phyloP scores from a whole-genome alignment of 2,888 invertebrate species.

The Euspilapteryx auroguttella region DNA sequence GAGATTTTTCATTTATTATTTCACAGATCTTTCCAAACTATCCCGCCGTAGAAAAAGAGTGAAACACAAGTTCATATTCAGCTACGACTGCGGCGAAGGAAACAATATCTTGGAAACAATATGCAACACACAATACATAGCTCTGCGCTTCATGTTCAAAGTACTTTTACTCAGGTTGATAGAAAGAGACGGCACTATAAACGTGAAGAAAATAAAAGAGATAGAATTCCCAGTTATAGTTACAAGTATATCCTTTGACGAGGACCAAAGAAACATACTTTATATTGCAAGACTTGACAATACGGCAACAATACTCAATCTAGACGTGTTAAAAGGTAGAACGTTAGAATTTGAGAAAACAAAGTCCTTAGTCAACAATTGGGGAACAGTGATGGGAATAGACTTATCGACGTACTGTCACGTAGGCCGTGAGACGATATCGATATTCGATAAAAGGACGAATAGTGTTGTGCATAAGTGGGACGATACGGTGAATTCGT shows the following conservation, averaged over 20 bases:
- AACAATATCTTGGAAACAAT: conserved; percentile 37
- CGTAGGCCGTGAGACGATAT: conserved; percentile 21
- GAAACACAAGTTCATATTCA: conserved; percentile 14
- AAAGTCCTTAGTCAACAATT: conserved; percentile 25
- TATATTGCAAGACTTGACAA: conserved; percentile 30
- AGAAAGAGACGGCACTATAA: conserved; percentile 12
- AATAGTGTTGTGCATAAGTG: conserved; percentile 20
- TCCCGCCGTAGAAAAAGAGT: conserved; percentile 17
- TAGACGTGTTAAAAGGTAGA: conserved; percentile 30
- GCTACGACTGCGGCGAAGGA: conserved; percentile 23
- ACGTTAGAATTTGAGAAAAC: conserved; percentile 22
- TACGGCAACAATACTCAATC: conserved; percentile 31
- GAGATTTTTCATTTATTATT: not conserved
- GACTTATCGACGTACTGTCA: conserved; percentile 30
- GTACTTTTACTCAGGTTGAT: conserved; percentile 29
- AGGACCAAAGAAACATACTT: conserved; percentile 32
- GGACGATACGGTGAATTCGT: conserved; percentile 20
- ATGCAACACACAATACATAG: conserved; percentile 22
- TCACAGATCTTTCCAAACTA: conserved; percentile 33
- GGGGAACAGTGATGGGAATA: conserved; percentile 33
- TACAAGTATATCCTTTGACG: conserved; percentile 40
- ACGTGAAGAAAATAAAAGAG: conserved; percentile 25
- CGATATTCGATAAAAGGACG: conserved; percentile 39
- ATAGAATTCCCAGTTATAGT: conserved; percentile 29
- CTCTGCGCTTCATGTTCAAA: conserved; percentile 31